Evolutionary conservation across 2,113 vertebrate species (phyloP), one percentile per base, ranked within the genome.

Genomic region (Hylia prasina): DNA sequence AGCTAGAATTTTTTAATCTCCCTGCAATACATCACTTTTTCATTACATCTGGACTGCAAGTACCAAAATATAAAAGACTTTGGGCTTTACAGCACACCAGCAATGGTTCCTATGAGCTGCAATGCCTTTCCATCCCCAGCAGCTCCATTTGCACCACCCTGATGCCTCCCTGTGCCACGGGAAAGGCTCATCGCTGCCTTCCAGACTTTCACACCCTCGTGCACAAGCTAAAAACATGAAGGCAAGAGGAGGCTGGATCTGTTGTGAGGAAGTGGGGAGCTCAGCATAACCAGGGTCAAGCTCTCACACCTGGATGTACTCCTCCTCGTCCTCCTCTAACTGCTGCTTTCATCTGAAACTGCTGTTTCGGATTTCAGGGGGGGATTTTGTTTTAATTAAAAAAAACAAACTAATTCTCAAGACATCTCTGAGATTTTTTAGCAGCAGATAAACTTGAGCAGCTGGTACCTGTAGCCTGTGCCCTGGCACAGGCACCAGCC

Each of bases 131-230:
- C 51, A 33, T 3, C 13, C 13, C 28, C n/a, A 45, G 56, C 39
- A 89, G 47, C 24, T 37, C n/a, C 6, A 0, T 47, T 33, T 4
- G 6, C 53, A 72, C 27, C 53, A 44, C n/a, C 8, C 22, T 2
- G 1, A 24, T 2, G 1, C 12, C 20, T 44, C 39, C 48, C 47
- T 0, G 0, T 31, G 45, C 40, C 27, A 39, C 2, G 11, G 17
- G 19, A 39, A 78, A 47, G 11, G n/a, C 14, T 84, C 0, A 0
- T 4, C 61, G 25, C 51, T 48, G 40, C 35, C 20, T 40, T 45
- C 8, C 54, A 75, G 40, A 28, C 21, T 47, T 50, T 63, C 24
- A 39, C 20, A 45, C 2, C 4, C 19, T 19, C 1, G 1, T 1
- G 1, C 50, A 83, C 27, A 27, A 45, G 4, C 33, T 40, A 42